phyloP scores from a whole-genome alignment of 2,113 vertebrate species.

The Cochlearius cochlearius region DNA sequence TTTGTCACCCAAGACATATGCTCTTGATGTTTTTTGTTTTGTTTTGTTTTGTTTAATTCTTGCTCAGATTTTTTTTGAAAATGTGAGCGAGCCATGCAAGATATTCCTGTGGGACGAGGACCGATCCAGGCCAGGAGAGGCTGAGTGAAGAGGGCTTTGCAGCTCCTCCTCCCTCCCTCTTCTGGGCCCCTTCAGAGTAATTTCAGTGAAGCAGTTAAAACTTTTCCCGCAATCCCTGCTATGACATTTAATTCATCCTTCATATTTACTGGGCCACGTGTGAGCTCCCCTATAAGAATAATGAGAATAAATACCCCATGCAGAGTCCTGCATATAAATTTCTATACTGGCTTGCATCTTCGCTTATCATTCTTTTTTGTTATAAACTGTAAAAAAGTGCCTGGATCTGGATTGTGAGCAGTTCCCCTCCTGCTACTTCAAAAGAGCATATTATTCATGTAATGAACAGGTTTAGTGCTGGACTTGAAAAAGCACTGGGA shows the following conservation, averaged over 20 bases:
- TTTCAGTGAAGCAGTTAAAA: slow-evolving; percentile 34
- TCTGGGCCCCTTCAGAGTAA: slow-evolving; percentile 18
- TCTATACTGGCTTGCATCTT: slow-evolving; percentile 5
- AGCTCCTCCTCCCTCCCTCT: slow-evolving; percentile 1
- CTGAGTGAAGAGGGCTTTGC: slow-evolving; percentile 15
- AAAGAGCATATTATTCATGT: slow-evolving; percentile 56
- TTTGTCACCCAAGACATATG: background rate
- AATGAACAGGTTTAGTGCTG: slow-evolving; percentile 28
- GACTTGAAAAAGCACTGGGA: slow-evolving; percentile 57
- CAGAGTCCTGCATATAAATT: background rate
- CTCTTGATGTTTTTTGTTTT: background rate
- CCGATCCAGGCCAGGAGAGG: slow-evolving; percentile 6
- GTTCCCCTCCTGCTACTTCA: slow-evolving; percentile 57
- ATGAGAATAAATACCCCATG: slow-evolving; percentile 2
- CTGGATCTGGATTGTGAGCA: background rate
- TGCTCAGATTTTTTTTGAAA: background rate
- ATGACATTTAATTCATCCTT: slow-evolving; percentile 23
- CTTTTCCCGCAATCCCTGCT: background rate
- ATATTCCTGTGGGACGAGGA: background rate
- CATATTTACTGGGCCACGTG: slow-evolving; percentile 13
- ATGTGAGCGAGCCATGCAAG: background rate
- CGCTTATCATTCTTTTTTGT: background rate
- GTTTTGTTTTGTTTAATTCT: background rate
- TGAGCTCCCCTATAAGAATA: background rate
- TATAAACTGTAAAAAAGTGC: background rate